Percentiles rank a stretch among this genome's conserved stretches.
Evolutionary conservation across 2,797 vertebrate genomes (phyloP).

Genomic region (Peromyscus aztecus): DNA sequence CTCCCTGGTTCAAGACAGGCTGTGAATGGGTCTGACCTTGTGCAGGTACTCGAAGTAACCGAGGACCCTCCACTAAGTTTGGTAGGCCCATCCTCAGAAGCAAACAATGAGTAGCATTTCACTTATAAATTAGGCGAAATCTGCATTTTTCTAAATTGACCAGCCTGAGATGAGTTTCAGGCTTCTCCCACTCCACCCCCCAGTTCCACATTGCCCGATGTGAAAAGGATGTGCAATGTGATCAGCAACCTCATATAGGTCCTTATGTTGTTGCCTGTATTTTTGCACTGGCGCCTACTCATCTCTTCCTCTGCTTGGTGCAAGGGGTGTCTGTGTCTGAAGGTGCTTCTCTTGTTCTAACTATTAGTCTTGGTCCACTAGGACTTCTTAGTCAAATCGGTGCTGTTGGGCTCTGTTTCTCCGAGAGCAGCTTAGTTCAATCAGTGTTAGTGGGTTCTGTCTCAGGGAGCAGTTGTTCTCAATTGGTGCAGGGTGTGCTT

Average conservation of each 20-base stretch:
- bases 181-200: background rate
- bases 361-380: too few species aligned
- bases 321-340: too few species aligned
- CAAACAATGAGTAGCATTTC: background rate
- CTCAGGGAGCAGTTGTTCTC: too few species aligned
- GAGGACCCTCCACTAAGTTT: background rate
- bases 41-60: background rate
- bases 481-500: too few species aligned
- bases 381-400: too few species aligned
- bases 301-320: too few species aligned
- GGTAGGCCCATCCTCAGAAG: background rate
- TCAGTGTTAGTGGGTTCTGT: too few species aligned
- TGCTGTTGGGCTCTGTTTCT: too few species aligned
- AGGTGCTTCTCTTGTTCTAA: too few species aligned
- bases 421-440: too few species aligned
- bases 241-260: background rate
- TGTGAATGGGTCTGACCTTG: background rate
- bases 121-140: background rate
- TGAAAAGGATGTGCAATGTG: background rate
- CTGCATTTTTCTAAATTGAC: background rate
- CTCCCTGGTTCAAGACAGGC: background rate
- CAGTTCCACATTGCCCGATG: background rate
- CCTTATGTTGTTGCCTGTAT: too few species aligned
- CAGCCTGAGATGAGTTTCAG: background rate
- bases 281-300: too few species aligned